These are phyloP conservation scores for Gnathonemus echidnorhynchus DNA, from an alignment of 2,113 vertebrate species.

Conservation along the genomic window DNA sequence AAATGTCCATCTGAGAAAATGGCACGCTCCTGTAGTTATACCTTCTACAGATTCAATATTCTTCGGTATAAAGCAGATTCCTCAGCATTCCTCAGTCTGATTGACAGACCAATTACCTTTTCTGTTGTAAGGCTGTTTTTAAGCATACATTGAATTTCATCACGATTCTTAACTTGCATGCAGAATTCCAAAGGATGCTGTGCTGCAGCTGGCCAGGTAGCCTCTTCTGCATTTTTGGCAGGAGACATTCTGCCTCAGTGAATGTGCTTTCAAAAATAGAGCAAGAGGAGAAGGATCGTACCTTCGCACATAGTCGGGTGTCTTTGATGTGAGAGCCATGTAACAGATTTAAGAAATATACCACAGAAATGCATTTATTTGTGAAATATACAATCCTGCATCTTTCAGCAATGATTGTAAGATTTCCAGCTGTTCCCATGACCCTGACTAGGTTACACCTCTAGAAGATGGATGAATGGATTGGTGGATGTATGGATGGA, in stretches of 20 bases:
- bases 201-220: not conserved
- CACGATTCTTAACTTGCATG: not conserved
- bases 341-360: not conserved
- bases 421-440: not conserved
- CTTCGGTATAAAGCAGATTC: not conserved
- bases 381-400: not conserved
- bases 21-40: not conserved
- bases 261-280: not conserved
- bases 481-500: not conserved
- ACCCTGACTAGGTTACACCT: not conserved
- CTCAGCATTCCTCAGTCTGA: not conserved
- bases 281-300: not conserved
- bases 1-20: not conserved
- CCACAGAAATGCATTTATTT: not conserved
- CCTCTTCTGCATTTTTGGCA: not conserved
- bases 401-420: not conserved
- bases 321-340: not conserved
- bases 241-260: not conserved
- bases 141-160: not conserved
- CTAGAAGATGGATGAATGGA: not conserved
- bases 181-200: not conserved
- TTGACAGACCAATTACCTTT: not conserved
- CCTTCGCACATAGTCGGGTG: not conserved
- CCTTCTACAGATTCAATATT: not conserved
- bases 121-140: not conserved